Evolutionary conservation across 2,797 vertebrate genomes (phyloP).

Genomic region (Dallia pectoralis): DNA sequence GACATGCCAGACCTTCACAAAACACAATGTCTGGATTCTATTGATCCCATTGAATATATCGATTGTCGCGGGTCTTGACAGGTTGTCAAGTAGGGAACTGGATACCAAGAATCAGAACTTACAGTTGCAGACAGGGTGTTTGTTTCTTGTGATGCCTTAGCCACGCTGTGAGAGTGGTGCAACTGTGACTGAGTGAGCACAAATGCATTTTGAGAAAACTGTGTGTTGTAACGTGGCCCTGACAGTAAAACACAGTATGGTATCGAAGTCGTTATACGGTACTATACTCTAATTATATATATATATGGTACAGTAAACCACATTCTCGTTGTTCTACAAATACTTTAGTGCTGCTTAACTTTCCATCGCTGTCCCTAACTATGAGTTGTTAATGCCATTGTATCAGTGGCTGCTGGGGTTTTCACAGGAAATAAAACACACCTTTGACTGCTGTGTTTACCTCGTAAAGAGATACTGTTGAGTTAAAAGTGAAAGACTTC

Average conservation of each 20-base stretch:
- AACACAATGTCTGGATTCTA: too few species aligned
- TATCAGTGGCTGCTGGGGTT: not conserved
- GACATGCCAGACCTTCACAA: not conserved
- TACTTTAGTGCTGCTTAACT: too few species aligned
- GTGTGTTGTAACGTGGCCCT: not conserved
- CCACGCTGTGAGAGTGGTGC: not conserved
- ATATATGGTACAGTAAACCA: too few species aligned
- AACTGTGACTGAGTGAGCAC: not conserved
- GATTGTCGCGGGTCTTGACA: not conserved
- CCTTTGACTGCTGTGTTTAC: not conserved
- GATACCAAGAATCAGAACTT: not conserved
- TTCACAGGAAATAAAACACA: not conserved
- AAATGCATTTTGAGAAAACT: not conserved
- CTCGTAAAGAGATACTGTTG: not conserved
- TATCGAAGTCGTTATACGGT: too few species aligned
- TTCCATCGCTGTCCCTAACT: too few species aligned
- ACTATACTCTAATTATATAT: too few species aligned
- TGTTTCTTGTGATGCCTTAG: not conserved
- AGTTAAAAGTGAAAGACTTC: not conserved
- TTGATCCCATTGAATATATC: too few species aligned
- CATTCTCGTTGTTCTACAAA: too few species aligned
- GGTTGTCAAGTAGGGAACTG: not conserved
- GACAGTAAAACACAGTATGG: not conserved
- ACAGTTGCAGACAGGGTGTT: not conserved
- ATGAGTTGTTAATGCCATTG: not conserved